Percentiles rank a stretch among this genome's conserved stretches.
Evolutionary conservation across 2,888 invertebrate species (phyloP).

Genomic region (Pediacus dermestoides): DNA sequence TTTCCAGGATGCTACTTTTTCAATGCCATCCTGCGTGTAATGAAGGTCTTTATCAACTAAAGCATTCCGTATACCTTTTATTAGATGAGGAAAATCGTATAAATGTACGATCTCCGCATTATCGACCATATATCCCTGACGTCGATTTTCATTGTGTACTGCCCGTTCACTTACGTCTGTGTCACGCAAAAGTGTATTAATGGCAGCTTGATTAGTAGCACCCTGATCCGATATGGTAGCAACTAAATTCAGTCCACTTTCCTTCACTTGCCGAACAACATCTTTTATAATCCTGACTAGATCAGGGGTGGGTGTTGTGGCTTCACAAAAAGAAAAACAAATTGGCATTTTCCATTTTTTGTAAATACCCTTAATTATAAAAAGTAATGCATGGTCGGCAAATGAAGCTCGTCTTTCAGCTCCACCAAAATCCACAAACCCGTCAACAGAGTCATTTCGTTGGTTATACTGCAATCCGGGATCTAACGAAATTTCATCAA

Average conservation of each 20-base stretch:
- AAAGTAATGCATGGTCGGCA: conserved; percentile 1
- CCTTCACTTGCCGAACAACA: not conserved
- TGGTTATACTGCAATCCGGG: conserved; percentile 3
- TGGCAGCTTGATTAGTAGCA: conserved; percentile 11
- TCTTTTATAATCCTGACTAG: conserved; percentile 7
- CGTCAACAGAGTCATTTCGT: not conserved
- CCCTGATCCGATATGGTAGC: conserved; percentile 29
- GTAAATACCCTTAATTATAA: not conserved
- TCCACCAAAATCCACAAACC: conserved; percentile 2
- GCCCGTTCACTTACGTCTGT: not conserved
- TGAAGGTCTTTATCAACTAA: conserved; percentile 14
- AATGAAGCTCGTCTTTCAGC: conserved; percentile 2
- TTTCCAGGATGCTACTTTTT: conserved; percentile 15
- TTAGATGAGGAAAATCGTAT: conserved; percentile 17
- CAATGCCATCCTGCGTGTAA: conserved; percentile 10
- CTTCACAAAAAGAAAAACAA: not conserved
- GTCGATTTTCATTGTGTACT: conserved; percentile 10
- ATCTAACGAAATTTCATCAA: conserved; percentile 4
- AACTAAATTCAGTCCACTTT: conserved; percentile 19
- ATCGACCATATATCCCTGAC: conserved; percentile 11
- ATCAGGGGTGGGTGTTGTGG: not conserved
- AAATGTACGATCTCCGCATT: conserved; percentile 14
- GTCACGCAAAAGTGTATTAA: conserved; percentile 7
- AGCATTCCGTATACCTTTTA: conserved; percentile 23
- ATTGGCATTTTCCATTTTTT: conserved; percentile 7